Conservation (phyloP, 2,797 vertebrate genomes). For the Telmatherina bonti region DNA sequence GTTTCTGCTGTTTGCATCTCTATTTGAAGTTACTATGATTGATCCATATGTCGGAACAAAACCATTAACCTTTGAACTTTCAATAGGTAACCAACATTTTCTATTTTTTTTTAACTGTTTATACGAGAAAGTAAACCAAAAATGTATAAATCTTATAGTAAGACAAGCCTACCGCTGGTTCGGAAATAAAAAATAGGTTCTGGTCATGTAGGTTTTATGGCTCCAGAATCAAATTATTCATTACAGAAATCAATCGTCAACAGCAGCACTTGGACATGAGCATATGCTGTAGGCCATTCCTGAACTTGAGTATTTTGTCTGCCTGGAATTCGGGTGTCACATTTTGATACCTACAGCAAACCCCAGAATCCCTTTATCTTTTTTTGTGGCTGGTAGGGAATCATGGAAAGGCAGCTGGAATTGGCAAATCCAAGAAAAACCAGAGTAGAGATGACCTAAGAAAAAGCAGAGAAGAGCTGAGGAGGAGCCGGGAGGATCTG, state of each 20-base stretch:
- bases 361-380: background rate
- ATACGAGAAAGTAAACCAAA: background rate
- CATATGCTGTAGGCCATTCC: background rate
- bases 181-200: background rate
- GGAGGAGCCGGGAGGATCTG: conserved; percentile 67
- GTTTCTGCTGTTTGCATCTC: conserved; percentile 90
- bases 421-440: conserved; percentile 75
- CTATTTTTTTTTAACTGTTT: background rate
- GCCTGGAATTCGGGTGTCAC: background rate
- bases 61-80: conserved; percentile 90
- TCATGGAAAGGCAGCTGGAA: conserved; percentile 86
- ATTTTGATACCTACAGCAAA: conserved; percentile 1
- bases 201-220: background rate
- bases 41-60: conserved; percentile 85
- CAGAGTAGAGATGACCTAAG: conserved; percentile 67
- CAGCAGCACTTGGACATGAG: background rate
- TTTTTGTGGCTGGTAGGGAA: conserved; percentile 81
- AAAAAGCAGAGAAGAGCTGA: conserved; percentile 77
- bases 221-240: background rate
- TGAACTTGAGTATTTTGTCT: background rate
- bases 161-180: background rate
- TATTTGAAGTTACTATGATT: conserved; percentile 96
- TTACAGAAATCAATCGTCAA: background rate
- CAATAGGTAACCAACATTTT: conserved; percentile 87
- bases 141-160: background rate